Conservation (phyloP, 2,797 vertebrate genomes). For the Champsocephalus esox region DNA sequence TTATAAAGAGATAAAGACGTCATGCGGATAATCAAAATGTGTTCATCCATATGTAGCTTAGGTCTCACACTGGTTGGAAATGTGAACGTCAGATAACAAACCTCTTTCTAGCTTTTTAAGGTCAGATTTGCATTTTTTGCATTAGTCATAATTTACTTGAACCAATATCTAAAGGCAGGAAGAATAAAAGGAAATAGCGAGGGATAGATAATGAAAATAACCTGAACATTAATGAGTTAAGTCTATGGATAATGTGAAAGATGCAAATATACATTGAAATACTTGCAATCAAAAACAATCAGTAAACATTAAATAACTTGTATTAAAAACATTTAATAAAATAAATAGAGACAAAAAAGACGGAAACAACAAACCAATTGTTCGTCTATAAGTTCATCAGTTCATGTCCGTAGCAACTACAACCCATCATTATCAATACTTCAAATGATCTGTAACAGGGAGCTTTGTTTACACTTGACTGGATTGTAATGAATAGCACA, state of each 20-base stretch:
- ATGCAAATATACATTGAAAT: not conserved
- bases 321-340: not conserved
- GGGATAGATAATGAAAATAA: not conserved
- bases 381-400: not conserved
- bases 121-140: conserved; percentile 2
- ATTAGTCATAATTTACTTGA: conserved; percentile 20
- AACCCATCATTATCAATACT: conserved; percentile 20
- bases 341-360: not conserved
- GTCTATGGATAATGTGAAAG: not conserved
- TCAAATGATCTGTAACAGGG: not conserved
- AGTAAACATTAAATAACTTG: not conserved
- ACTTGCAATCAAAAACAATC: not conserved
- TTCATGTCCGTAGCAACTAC: conserved; percentile 26
- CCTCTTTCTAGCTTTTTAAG: conserved; percentile 4
- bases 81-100: not conserved
- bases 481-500: conserved; percentile 54
- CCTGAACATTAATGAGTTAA: not conserved
- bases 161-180: conserved; percentile 2
- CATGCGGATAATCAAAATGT: not conserved
- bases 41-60: not conserved
- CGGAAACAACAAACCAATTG: not conserved
- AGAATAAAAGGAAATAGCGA: not conserved
- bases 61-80: not conserved
- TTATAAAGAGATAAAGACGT: not conserved
- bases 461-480: conserved; percentile 3